phyloP scores from a whole-genome alignment of 1,140 invertebrate species.

The Drosophila repleta region DNA sequence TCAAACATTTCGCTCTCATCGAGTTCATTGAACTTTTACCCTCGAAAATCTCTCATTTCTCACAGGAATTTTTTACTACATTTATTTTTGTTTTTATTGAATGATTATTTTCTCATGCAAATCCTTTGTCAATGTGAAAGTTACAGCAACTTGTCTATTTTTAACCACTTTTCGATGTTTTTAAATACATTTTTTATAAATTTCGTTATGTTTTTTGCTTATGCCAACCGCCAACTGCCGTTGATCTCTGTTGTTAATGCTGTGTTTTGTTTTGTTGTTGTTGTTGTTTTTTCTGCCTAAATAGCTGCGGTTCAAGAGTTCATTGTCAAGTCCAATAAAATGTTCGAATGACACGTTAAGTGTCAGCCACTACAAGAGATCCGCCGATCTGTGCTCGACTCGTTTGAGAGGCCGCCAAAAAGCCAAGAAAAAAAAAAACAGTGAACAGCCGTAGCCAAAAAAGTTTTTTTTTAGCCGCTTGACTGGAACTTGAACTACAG shows the following conservation, averaged over 20 bases:
- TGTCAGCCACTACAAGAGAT: constrained; percentile 69
- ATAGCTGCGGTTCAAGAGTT: constrained; percentile 64
- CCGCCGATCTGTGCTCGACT: constrained; percentile 21
- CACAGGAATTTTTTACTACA: background rate
- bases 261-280: constrained; percentile 10
- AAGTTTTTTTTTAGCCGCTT: constrained; percentile 50
- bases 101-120: constrained; percentile 21
- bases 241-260: constrained; percentile 28
- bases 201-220: constrained; percentile 17
- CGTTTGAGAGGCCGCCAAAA: constrained; percentile 54
- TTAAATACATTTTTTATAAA: constrained; percentile 1
- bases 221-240: constrained; percentile 40
- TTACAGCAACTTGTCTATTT: constrained; percentile 20
- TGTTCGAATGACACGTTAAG: constrained; percentile 80
- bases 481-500: constrained; percentile 40
- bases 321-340: constrained; percentile 82
- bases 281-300: background rate
- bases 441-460: constrained; percentile 38
- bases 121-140: constrained; percentile 61
- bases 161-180: constrained; percentile 12
- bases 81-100: constrained; percentile 13
- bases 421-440: constrained; percentile 4
- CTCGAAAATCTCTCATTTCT: constrained; percentile 1
- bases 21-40: background rate
- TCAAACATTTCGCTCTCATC: no score